Percentiles rank a stretch among this genome's conserved stretches.
Evolutionary conservation across 2,113 vertebrate genomes (phyloP).

Genomic region (Smithornis capensis): DNA sequence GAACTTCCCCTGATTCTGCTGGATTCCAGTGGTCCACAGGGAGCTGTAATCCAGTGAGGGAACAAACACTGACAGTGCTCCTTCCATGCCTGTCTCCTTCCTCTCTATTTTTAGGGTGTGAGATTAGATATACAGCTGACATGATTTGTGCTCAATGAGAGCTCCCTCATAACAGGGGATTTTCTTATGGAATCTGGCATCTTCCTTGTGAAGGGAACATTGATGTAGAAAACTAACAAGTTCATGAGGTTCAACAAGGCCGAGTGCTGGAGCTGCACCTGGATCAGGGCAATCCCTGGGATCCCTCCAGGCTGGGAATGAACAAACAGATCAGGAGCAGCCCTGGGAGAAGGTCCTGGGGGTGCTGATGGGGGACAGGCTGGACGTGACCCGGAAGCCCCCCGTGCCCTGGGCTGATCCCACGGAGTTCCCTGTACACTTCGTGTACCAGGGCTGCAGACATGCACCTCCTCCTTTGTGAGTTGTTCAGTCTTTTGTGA

Average conservation of each 20-base stretch:
- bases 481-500: not conserved
- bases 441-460: accelerated
- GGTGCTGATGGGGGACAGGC: not conserved
- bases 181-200: not conserved
- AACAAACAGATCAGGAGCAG: not conserved
- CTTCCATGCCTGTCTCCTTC: not conserved
- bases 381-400: not conserved
- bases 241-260: not conserved
- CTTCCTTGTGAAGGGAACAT: not conserved
- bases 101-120: accelerated
- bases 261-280: not conserved
- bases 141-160: not conserved
- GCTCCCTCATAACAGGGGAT: not conserved
- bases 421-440: accelerated
- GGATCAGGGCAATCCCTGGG: not conserved
- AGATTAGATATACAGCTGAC: not conserved
- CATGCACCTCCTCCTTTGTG: not conserved
- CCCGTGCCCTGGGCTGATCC: too few species aligned
- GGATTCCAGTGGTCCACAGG: not conserved
- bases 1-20: not conserved
- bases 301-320: not conserved
- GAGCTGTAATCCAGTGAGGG: not conserved
- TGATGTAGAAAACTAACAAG: not conserved
- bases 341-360: not conserved
- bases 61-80: not conserved